Conservation (phyloP, 1,140 invertebrate genomes). For the Amyelois transitella region DNA sequence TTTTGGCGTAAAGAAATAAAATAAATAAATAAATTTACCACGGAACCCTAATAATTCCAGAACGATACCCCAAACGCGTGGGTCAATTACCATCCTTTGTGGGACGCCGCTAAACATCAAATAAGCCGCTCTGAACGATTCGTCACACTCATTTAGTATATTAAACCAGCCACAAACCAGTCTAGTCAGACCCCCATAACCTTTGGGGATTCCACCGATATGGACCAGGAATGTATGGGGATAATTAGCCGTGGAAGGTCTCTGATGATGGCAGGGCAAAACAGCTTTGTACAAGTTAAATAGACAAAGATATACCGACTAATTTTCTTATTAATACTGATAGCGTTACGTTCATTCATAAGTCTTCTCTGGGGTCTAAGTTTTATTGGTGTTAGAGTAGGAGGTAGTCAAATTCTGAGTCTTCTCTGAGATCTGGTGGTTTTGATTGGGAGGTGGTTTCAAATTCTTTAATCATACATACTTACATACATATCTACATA, state of each 20-base stretch:
- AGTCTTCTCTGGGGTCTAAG: too few species aligned
- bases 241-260: constrained; percentile 7
- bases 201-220: neutral
- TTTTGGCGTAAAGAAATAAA: too few species aligned
- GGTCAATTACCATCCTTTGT: constrained; percentile 40
- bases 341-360: constrained; percentile 2
- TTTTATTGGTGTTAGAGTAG: too few species aligned
- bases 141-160: constrained; percentile 53
- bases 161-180: constrained; percentile 27
- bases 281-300: constrained; percentile 31
- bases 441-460: too few species aligned
- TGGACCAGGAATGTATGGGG: neutral
- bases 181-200: constrained; percentile 14
- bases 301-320: constrained; percentile 53
- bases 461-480: too few species aligned
- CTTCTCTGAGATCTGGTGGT: too few species aligned
- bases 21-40: neutral
- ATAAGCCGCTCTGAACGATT: constrained; percentile 60
- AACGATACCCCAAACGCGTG: constrained; percentile 24
- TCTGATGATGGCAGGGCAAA: constrained; percentile 12
- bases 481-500: too few species aligned
- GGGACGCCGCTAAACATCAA: constrained; percentile 41
- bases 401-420: too few species aligned
- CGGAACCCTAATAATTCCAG: constrained; percentile 11
- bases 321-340: constrained; percentile 43